phyloP scores from a whole-genome alignment of 1,140 invertebrate genomes.

The Zaprionus gabonicus region DNA sequence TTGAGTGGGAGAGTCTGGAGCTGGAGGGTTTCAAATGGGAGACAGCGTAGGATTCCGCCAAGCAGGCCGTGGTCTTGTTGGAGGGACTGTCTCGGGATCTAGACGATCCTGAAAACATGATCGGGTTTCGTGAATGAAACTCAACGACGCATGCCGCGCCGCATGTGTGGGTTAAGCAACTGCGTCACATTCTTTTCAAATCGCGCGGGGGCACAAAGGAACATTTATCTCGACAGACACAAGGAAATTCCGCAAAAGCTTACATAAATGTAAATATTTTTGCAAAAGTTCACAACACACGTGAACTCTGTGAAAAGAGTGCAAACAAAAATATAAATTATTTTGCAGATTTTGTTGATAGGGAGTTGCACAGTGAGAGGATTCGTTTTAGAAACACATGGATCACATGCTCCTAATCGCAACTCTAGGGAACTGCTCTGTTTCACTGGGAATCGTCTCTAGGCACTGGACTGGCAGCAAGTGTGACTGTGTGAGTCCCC shows the following conservation, averaged over 20 bases:
- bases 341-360: too few relatives aligned
- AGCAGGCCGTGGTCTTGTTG: too few relatives aligned
- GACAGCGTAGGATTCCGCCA: slow-evolving; percentile 16
- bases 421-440: background rate
- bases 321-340: background rate
- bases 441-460: background rate
- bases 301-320: background rate
- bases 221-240: slow-evolving; percentile 65
- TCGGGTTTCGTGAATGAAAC: slow-evolving; percentile 64
- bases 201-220: slow-evolving; percentile 14
- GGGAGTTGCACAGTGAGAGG: background rate
- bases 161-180: slow-evolving; percentile 48
- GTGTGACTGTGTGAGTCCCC: slow-evolving; percentile 29
- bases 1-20: slow-evolving; percentile 41
- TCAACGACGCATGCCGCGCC: slow-evolving; percentile 56
- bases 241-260: slow-evolving; percentile 47
- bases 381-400: background rate
- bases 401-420: background rate
- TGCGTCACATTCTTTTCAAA: slow-evolving; percentile 23
- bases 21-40: slow-evolving; percentile 33
- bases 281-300: slow-evolving; percentile 3
- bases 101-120: slow-evolving; percentile 46
- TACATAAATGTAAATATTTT: slow-evolving; percentile 8
- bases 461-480: slow-evolving; percentile 9
- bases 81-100: background rate